Percentiles rank a stretch among this genome's conserved stretches.
phyloP scores from a whole-genome alignment of 30 jellyfish, hydroid and myxozoan species.

The Catostylus mosaicus region DNA sequence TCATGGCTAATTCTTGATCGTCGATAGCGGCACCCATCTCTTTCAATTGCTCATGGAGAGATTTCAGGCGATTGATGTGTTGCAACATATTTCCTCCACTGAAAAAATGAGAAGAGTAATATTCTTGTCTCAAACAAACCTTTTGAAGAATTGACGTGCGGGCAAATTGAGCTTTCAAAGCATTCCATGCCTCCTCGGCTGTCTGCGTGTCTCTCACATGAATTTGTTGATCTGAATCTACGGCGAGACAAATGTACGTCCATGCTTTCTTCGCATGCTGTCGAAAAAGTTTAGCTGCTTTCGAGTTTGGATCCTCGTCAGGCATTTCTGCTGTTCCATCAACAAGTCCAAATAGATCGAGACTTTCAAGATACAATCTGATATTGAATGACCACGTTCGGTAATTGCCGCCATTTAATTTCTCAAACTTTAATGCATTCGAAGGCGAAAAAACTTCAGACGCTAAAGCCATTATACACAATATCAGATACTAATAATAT shows the following conservation, averaged over 20 bases:
- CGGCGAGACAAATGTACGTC: conserved; percentile 58
- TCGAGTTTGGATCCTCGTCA: background rate
- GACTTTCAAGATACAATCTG: conserved; percentile 45
- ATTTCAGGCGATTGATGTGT: conserved; percentile 39
- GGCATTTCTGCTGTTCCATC: conserved; percentile 68
- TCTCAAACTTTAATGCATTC: conserved; percentile 45
- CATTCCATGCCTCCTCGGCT: conserved; percentile 55
- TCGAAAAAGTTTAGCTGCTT: background rate
- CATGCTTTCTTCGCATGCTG: conserved; percentile 43
- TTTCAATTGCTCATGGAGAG: conserved; percentile 49
- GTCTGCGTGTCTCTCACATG: conserved; percentile 49
- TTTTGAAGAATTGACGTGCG: conserved; percentile 33
- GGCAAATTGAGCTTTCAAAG: conserved; percentile 29
- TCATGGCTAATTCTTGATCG: conserved; percentile 53
- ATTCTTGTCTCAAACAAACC: conserved; percentile 29
- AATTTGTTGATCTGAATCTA: conserved; percentile 30
- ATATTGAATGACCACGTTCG: conserved; percentile 70
- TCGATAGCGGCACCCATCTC: conserved; percentile 47
- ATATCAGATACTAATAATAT: background rate
- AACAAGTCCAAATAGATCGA: conserved; percentile 42
- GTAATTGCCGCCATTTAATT: conserved; percentile 37
- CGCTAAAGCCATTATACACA: conserved; percentile 20
- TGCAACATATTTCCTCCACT: conserved; percentile 55
- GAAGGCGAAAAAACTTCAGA: conserved; percentile 17
- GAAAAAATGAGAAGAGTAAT: conserved; percentile 23